Conservation (phyloP, 2,888 invertebrate species). For the Apotomis turbidana region DNA sequence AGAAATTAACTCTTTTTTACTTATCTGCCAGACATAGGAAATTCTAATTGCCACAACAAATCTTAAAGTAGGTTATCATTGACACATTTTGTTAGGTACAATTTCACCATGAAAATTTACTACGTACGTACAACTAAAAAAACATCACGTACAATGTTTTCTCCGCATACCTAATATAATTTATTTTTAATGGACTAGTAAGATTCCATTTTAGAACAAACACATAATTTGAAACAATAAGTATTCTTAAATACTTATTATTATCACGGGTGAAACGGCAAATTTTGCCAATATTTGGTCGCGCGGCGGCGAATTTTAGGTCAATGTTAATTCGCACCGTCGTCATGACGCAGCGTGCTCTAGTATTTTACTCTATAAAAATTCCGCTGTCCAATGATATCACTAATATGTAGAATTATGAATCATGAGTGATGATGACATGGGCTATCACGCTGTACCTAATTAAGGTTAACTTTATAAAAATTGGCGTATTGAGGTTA, state of each 20-base stretch:
- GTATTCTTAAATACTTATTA: too few relatives aligned
- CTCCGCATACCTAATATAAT: too few relatives aligned
- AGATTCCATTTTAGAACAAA: too few relatives aligned
- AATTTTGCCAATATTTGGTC: background rate
- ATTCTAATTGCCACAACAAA: too few relatives aligned
- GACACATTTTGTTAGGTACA: too few relatives aligned
- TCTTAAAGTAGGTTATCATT: too few relatives aligned
- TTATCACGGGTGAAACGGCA: background rate
- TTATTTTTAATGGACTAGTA: too few relatives aligned
- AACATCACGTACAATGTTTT: too few relatives aligned
- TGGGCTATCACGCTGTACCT: background rate
- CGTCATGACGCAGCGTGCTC: constrained; percentile 22
- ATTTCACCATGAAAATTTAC: too few relatives aligned
- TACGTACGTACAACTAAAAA: too few relatives aligned
- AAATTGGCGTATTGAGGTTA: background rate
- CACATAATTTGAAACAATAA: too few relatives aligned
- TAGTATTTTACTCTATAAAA: constrained; percentile 35
- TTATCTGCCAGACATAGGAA: too few relatives aligned
- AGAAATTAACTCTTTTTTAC: background rate
- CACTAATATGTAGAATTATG: constrained; percentile 38
- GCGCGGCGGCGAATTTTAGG: constrained; percentile 12
- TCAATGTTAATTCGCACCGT: constrained; percentile 31
- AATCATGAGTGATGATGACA: constrained; percentile 27
- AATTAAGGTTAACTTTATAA: constrained; percentile 13
- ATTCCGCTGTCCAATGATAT: constrained; percentile 34